phyloP scores from a whole-genome alignment of 2,113 vertebrate genomes.

The Macquaria ambigua region DNA sequence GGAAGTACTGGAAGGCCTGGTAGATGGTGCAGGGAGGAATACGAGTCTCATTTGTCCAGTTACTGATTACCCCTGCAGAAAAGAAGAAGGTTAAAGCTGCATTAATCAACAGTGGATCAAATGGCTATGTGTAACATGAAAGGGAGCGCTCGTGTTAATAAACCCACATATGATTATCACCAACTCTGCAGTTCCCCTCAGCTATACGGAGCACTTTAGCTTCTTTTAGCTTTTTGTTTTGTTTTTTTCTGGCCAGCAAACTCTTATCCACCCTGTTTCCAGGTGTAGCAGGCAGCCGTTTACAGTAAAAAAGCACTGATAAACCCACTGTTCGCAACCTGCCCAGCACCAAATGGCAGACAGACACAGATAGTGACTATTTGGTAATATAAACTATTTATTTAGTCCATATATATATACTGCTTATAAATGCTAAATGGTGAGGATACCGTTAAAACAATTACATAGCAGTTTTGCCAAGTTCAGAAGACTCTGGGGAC shows the following conservation, averaged over 20 bases:
- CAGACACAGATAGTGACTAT: background rate
- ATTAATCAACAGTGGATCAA: background rate
- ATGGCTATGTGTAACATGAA: background rate
- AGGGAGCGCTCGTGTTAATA: background rate
- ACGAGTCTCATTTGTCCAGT: conserved; percentile 93
- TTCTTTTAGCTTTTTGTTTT: background rate
- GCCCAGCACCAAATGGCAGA: background rate
- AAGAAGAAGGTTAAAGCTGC: background rate
- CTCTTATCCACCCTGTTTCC: background rate
- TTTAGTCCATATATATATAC: too few species aligned
- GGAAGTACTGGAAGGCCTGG: conserved; percentile 96
- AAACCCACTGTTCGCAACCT: background rate
- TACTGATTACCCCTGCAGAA: conserved; percentile 93
- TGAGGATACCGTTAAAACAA: too few species aligned
- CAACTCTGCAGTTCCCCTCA: background rate
- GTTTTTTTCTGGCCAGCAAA: background rate
- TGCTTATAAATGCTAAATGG: too few species aligned
- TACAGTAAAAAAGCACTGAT: background rate
- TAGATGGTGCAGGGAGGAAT: conserved; percentile 96
- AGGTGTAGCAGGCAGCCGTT: background rate
- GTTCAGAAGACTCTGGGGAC: background rate
- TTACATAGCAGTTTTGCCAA: too few species aligned
- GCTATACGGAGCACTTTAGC: too few species aligned
- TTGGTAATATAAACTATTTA: too few species aligned
- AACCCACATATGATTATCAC: background rate